Conservation (phyloP, 1,140 invertebrate species). For the Theocolax elegans region DNA sequence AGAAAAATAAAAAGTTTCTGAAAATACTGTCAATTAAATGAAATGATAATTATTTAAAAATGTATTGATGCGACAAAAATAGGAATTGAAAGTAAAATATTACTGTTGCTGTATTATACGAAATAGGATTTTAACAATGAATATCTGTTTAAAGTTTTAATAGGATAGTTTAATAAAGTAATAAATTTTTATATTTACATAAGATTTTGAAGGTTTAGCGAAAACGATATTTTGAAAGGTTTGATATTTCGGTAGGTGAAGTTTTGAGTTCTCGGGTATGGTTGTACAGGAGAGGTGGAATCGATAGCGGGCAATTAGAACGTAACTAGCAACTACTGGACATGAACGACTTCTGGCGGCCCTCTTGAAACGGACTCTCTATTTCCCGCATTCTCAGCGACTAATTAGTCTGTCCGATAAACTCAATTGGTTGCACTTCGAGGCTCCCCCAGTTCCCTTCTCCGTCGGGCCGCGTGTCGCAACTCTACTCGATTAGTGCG, state of each 20-base stretch:
- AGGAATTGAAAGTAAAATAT: too few relatives aligned
- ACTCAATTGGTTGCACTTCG: conserved; percentile 49
- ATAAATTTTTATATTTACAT: too few relatives aligned
- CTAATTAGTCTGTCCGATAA: conserved; percentile 56
- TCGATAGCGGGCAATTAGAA: conserved; percentile 44
- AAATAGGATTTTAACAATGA: too few relatives aligned
- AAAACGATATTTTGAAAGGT: background rate
- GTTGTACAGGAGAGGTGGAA: background rate
- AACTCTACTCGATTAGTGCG: conserved; percentile 25
- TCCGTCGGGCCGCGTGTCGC: conserved; percentile 19
- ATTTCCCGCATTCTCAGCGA: conserved; percentile 49
- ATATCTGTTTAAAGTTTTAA: too few relatives aligned
- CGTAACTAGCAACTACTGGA: conserved; percentile 4
- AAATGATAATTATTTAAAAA: too few relatives aligned
- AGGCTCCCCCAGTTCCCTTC: conserved; percentile 22
- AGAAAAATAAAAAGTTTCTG: too few relatives aligned
- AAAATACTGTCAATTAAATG: too few relatives aligned
- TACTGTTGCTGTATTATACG: too few relatives aligned
- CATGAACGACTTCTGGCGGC: conserved; percentile 45
- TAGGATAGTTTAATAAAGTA: too few relatives aligned
- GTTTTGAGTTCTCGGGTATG: background rate
- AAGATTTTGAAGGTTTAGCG: too few relatives aligned
- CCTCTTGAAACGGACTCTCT: conserved; percentile 40
- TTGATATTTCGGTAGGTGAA: background rate
- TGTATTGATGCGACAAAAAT: too few relatives aligned